These are phyloP conservation scores for Apus apus DNA, from an alignment of 2,113 vertebrate genomes.

Conservation along the genomic window DNA sequence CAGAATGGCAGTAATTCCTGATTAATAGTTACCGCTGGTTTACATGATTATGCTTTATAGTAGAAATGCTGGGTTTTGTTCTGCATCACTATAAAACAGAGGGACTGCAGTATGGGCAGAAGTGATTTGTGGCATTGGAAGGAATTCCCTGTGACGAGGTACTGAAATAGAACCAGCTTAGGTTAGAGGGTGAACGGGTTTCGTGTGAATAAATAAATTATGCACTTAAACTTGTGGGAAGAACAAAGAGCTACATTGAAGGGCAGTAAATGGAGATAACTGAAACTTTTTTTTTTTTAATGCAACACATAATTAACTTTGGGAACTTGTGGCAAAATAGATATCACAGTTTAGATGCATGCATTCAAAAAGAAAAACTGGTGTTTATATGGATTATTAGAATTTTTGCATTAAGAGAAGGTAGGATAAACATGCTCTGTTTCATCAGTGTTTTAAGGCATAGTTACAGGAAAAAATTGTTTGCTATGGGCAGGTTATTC, in stretches of 20 bases:
- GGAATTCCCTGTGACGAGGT: not conserved
- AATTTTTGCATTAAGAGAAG: not conserved
- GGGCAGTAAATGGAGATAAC: not conserved
- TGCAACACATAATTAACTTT: not conserved
- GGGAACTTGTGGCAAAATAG: not conserved
- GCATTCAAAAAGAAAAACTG: not conserved
- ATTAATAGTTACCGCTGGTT: not conserved
- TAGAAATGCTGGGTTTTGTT: not conserved
- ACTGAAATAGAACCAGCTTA: not conserved
- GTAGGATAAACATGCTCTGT: not conserved
- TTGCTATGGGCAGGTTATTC: not conserved
- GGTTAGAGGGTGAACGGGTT: not conserved
- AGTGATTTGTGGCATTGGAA: not conserved
- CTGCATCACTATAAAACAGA: not conserved
- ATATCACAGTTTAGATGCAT: not conserved
- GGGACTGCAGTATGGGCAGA: not conserved
- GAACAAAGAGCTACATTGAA: not conserved
- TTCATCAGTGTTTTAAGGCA: not conserved
- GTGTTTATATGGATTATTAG: not conserved
- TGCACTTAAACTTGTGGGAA: not conserved
- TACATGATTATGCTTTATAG: not conserved
- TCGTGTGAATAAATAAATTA: not conserved
- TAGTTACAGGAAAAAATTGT: not conserved
- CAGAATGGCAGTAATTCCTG: not conserved
- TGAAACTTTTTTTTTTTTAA: not conserved